Conservation (phyloP, 2,113 vertebrate species). For the Dipodomys spectabilis region DNA sequence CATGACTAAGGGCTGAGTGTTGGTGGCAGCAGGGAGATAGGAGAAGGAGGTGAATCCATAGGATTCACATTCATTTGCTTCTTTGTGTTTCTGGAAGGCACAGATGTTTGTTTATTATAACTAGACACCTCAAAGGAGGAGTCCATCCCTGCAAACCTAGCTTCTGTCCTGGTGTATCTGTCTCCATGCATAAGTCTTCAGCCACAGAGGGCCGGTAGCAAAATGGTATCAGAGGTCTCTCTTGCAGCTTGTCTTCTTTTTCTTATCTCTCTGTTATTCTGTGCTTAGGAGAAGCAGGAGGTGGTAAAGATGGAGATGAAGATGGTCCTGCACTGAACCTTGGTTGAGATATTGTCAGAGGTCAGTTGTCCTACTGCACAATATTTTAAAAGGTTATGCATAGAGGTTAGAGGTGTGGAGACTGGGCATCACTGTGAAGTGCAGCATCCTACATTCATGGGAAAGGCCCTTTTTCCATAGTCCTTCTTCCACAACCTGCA, state of each 20-base stretch:
- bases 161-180: conserved; percentile 90
- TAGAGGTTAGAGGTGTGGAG: too few species aligned
- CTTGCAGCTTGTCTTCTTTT: conserved; percentile 94
- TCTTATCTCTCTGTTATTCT: conserved; percentile 95
- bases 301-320: conserved; percentile 72
- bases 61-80: conserved; percentile 90
- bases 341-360: conserved; percentile 88
- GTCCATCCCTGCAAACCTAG: conserved; percentile 90
- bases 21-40: conserved; percentile 96
- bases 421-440: too few species aligned
- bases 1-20: conserved; percentile 97
- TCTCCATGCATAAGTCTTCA: conserved; percentile 92
- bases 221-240: conserved; percentile 93
- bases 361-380: conserved; percentile 86
- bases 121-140: conserved; percentile 87
- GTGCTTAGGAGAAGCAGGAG: conserved; percentile 93
- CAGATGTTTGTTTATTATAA: conserved; percentile 92
- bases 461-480: too few species aligned
- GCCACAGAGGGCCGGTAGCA: conserved; percentile 93
- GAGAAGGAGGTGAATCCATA: conserved; percentile 94
- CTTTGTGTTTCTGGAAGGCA: conserved; percentile 86
- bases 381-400: conserved; percentile 93
- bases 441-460: too few species aligned
- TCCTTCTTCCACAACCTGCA: too few species aligned
- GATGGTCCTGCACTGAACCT: conserved; percentile 86